Evolutionary conservation across 2,113 vertebrate species (phyloP), one percentile per base, ranked within the genome.

Genomic region (Apodemus sylvaticus): DNA sequence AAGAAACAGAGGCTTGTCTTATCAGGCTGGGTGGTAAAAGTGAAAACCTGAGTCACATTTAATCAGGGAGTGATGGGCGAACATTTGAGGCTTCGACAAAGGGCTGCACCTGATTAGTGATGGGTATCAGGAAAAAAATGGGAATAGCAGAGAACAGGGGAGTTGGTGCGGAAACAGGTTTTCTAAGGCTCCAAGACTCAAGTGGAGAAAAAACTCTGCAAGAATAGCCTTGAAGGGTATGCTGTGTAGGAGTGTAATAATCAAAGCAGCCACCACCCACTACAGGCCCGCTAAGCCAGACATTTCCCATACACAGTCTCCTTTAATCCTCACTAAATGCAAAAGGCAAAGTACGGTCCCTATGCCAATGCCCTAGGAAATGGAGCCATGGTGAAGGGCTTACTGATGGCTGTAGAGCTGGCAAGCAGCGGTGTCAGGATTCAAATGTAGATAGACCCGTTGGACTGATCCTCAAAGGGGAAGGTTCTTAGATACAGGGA

Each of bases 281-380:
- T 88, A 62, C 58, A 60, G 24, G 45, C 5, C 36, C 55, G 5
- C 68, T 68, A 93, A 96, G 17, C 60, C 87, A 85, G 45, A 70
- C 1, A 0, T 92, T 90, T 90, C 88, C 36, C 73, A 78, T 66
- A 51, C 42, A 42, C 77, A 92, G 76, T 93, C 79, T 78, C 34
- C 90, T 95, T 76, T 81, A 90, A 94, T 92, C 93, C 90, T 89
- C 78, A 96, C 39, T 81, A 55, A 78, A 31, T 39, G 10, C 4
- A 51, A 62, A 51, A 48, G 85, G 95, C 53, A 91, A 94, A 74
- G 73, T 66, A 55, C 1, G 51, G 90, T 77, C 1, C 0, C 79
- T 82, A 10, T 45, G 73, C 82, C 53, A 58, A 58, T 70, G 74
- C 48, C 90, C 10, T 53, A 92, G 91, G 53, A 94, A 93, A 90